Conservation (phyloP, 2,888 invertebrate species). For the Euplagia quadripunctaria region DNA sequence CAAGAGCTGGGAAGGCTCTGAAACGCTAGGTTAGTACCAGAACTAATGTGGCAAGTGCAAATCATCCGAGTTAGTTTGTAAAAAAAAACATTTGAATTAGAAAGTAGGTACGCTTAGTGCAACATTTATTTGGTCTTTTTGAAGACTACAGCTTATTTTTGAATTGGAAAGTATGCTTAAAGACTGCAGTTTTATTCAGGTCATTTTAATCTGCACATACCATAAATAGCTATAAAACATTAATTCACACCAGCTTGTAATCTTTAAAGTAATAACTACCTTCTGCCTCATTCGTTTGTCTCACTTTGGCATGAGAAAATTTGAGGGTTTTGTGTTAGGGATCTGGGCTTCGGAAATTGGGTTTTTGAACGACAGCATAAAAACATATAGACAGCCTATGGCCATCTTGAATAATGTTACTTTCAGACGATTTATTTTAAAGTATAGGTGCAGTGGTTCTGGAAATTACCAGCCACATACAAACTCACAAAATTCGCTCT, state of each 20-base stretch:
- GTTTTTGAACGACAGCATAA: too few species aligned
- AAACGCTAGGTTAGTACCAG: not conserved
- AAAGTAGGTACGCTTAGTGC: not conserved
- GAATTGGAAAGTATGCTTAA: not conserved
- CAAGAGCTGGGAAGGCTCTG: not conserved
- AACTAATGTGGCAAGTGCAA: constrained; percentile 3
- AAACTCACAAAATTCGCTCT: not conserved
- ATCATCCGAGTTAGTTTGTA: not conserved
- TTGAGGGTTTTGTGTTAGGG: too few species aligned
- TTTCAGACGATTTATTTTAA: too few species aligned
- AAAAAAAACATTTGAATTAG: not conserved
- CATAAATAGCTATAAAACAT: not conserved
- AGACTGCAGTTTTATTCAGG: not conserved
- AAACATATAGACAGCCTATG: too few species aligned
- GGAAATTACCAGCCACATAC: not conserved
- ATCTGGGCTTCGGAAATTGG: too few species aligned
- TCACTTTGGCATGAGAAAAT: too few species aligned
- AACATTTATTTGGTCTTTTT: not conserved
- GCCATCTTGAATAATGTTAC: too few species aligned
- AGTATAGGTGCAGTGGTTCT: not conserved
- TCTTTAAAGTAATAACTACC: not conserved
- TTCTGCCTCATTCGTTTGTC: too few species aligned
- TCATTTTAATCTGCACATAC: not conserved
- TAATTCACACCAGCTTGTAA: not conserved
- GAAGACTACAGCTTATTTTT: not conserved